phyloP scores from a whole-genome alignment of 2,113 vertebrate species.

The Vireo altiloquus region DNA sequence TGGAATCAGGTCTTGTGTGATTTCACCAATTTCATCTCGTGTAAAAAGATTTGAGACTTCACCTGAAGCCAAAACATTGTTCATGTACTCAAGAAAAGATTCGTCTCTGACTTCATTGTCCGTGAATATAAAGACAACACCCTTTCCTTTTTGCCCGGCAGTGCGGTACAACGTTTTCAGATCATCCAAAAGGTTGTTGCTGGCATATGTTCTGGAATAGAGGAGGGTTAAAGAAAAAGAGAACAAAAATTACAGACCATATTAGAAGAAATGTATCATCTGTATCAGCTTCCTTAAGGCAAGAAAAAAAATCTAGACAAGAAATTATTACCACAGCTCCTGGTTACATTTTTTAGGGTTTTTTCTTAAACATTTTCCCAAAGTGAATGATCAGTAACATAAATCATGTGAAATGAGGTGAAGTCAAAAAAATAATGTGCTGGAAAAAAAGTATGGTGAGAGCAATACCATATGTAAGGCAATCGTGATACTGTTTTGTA shows the following conservation, averaged over 20 bases:
- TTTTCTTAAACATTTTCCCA: neutral
- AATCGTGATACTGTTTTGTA: neutral
- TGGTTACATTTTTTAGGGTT: neutral
- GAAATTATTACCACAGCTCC: neutral
- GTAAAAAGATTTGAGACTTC: conserved; percentile 85
- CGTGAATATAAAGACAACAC: conserved; percentile 81
- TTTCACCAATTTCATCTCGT: conserved; percentile 81
- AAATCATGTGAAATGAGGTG: neutral
- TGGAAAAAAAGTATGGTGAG: neutral
- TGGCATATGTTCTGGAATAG: conserved; percentile 75
- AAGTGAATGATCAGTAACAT: neutral
- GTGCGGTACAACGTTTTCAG: conserved; percentile 79
- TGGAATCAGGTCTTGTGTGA: conserved; percentile 78
- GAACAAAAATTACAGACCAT: neutral
- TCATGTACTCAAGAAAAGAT: conserved; percentile 85
- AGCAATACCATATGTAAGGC: neutral
- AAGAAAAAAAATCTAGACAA: neutral
- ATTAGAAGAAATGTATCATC: neutral
- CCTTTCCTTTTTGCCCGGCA: conserved; percentile 80
- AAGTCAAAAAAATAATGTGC: neutral
- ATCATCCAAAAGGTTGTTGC: conserved; percentile 83
- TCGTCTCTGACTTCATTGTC: conserved; percentile 87
- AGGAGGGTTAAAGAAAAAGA: neutral
- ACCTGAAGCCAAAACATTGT: conserved; percentile 82
- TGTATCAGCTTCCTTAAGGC: neutral